Evolutionary conservation across 2,888 invertebrate species (phyloP), one percentile per base, ranked within the genome.

Genomic region (Isotomurus palustris): DNA sequence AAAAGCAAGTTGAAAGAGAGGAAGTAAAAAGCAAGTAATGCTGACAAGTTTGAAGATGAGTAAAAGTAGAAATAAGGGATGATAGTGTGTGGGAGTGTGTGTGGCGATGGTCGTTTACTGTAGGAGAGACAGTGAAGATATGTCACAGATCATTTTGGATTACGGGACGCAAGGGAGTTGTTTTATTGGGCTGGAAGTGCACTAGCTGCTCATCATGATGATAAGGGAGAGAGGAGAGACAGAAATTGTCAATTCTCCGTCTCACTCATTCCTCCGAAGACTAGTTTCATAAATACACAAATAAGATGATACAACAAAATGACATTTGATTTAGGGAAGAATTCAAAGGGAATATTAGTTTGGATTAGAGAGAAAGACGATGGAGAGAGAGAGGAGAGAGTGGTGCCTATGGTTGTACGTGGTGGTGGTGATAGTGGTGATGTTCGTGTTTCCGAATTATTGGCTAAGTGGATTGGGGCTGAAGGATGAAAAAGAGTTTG

Each of bases 101-200:
- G n/a, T n/a, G n/a, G n/a, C n/a, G n/a, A n/a, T n/a, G n/a, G n/a
- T n/a, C n/a, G n/a, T n/a, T n/a, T n/a, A n/a, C n/a, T n/a, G n/a
- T n/a, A n/a, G n/a, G n/a, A n/a, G n/a, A 32, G 32, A 32, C 32
- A 49, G 17, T 21, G 12, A 29, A 32, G 22, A 32, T 49, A 49
- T 49, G 49, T 49, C 49, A 49, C 49, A 35, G 49, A 49, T 41
- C 53, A 53, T 29, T 53, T 17, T 44, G 24, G 43, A 22, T 27
- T 43, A 53, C 53, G 44, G 53, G 28, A 28, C 53, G 24, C 43
- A 22, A 29, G 53, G 53, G 53, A 53, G 5, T 44, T 44, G 41
- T 53, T 53, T 53, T 53, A 53, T 53, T 53, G 53, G 44, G 17
- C 6, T 6, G 49, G 49, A 47, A 35, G 22, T 21, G 49, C 21